Conservation (phyloP, 1,140 invertebrate species). For the Metopolophium dirhodum region DNA sequence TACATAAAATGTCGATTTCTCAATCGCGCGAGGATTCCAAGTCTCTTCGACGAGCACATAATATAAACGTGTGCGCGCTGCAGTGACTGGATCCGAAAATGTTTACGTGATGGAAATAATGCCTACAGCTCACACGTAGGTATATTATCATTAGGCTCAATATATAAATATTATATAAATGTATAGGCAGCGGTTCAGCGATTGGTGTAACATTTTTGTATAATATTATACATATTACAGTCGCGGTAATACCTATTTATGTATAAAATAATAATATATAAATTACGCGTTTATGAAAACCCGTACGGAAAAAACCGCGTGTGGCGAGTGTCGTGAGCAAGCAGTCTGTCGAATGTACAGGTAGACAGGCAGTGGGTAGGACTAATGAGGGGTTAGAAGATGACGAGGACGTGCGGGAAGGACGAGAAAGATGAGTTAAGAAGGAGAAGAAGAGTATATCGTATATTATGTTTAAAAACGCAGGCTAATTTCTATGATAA, state of each 20-base stretch:
- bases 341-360: not conserved
- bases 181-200: not conserved
- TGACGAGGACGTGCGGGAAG: not conserved
- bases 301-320: not conserved
- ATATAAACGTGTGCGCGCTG: not conserved
- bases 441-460: not conserved
- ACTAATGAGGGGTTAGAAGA: constrained; percentile 4
- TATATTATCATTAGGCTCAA: not conserved
- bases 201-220: not conserved
- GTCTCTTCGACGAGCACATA: not conserved
- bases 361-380: not conserved
- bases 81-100: not conserved
- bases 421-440: not conserved
- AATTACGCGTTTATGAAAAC: not conserved
- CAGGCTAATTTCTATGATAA: not conserved
- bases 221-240: not conserved
- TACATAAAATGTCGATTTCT: constrained; percentile 48
- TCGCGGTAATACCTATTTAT: not conserved
- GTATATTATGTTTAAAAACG: not conserved
- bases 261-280: not conserved
- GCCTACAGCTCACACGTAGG: not conserved
- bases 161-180: not conserved
- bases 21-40: not conserved
- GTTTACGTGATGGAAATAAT: constrained; percentile 38
- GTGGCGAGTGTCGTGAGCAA: not conserved